These are phyloP conservation scores for Pluvialis apricaria DNA, from an alignment of 2,113 vertebrate species.

Conservation along the genomic window DNA sequence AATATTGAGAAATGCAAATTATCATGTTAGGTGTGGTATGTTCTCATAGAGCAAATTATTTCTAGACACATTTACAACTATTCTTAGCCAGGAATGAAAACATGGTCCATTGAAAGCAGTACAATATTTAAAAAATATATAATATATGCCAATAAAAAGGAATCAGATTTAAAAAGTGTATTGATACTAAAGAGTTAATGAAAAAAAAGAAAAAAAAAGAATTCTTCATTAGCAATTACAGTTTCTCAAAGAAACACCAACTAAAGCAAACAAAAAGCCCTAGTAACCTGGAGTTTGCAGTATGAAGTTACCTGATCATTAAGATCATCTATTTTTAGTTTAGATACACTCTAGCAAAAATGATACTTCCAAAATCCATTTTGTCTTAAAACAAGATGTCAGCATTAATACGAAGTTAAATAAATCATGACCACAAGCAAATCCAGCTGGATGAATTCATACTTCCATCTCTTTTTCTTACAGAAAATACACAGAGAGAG, in stretches of 20 bases:
- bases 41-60: background rate
- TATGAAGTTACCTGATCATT: background rate
- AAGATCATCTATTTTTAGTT: background rate
- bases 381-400: background rate
- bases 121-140: background rate
- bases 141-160: background rate
- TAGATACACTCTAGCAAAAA: background rate
- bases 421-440: background rate
- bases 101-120: background rate
- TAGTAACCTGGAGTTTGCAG: background rate
- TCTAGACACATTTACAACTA: background rate
- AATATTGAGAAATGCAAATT: background rate
- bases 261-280: background rate
- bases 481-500: background rate
- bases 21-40: background rate
- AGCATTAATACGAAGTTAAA: background rate
- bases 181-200: background rate
- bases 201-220: background rate
- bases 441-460: background rate
- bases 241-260: background rate
- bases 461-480: background rate
- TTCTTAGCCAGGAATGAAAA: background rate
- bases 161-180: background rate
- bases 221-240: background rate
- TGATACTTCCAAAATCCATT: background rate